A percentile compares a stretch with the other conserved stretches of the same genome.
Evolutionary conservation across 2,888 invertebrate species (phyloP).

Genomic region (Spodoptera littoralis): DNA sequence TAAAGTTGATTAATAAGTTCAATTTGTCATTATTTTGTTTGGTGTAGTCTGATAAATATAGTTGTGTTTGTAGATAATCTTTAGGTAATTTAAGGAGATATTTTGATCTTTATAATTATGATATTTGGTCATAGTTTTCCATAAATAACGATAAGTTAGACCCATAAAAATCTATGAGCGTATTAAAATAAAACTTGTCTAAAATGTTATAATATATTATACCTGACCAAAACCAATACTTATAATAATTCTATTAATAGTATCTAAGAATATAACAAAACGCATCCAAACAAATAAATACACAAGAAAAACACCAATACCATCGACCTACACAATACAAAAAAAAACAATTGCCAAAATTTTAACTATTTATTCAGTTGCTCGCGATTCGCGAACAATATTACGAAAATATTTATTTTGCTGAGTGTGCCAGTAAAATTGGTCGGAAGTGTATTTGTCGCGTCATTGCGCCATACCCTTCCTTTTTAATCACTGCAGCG

Average conservation of each 20-base stretch:
- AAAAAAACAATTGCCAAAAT: slow-evolving; percentile 1
- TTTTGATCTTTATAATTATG: too few species aligned
- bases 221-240: too few species aligned
- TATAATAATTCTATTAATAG: too few species aligned
- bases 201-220: too few species aligned
- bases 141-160: too few species aligned
- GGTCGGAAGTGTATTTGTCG: slow-evolving; percentile 59
- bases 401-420: slow-evolving; percentile 19
- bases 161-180: too few species aligned
- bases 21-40: background rate
- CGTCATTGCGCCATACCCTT: slow-evolving; percentile 57
- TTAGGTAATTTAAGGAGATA: too few species aligned
- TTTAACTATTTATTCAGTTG: slow-evolving; percentile 4
- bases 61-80: background rate
- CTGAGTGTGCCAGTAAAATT: slow-evolving; percentile 38
- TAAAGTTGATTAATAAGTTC: slow-evolving; percentile 4
- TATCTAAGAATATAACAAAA: too few species aligned
- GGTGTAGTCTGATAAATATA: background rate
- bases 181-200: too few species aligned
- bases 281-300: too few species aligned
- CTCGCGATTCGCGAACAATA: background rate
- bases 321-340: background rate
- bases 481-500: slow-evolving; percentile 58
- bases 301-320: background rate
- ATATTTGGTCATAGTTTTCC: too few species aligned